Evolutionary conservation across 2,888 invertebrate species (phyloP).

Genomic region (Saturnia japonica): DNA sequence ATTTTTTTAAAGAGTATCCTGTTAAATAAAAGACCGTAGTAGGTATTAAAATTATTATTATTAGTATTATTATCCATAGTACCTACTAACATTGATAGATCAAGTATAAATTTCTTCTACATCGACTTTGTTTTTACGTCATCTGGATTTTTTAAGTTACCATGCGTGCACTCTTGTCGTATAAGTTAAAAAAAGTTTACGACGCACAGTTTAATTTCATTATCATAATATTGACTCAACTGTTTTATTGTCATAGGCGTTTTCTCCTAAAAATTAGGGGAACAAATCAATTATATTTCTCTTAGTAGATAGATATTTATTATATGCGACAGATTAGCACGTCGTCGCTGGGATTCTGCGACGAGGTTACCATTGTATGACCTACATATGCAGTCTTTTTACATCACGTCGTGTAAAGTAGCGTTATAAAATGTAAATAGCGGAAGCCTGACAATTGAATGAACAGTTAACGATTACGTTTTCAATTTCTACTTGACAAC

Average conservation of each 20-base stretch:
- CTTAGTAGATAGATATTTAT: not conserved
- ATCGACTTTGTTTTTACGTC: not conserved
- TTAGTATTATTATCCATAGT: no score
- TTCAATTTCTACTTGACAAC: not conserved
- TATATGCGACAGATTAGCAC: not conserved
- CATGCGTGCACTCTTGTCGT: not conserved
- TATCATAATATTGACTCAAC: not conserved
- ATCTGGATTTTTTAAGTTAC: not conserved
- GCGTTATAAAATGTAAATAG: not conserved
- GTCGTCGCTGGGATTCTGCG: not conserved
- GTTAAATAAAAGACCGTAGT: not conserved
- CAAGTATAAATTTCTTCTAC: not conserved
- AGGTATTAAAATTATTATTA: no score
- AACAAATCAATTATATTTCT: not conserved
- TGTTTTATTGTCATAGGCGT: not conserved
- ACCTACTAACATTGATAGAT: no score
- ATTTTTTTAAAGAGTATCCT: not conserved
- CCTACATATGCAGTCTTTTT: not conserved
- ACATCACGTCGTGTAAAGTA: not conserved
- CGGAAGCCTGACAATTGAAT: conserved; percentile 1
- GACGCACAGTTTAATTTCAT: not conserved
- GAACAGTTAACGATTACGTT: not conserved
- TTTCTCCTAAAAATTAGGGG: not conserved
- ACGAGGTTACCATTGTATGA: not conserved
- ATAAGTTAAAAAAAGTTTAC: no score